Conservation (phyloP, 2,113 vertebrate species). For the Rallus limicola region DNA sequence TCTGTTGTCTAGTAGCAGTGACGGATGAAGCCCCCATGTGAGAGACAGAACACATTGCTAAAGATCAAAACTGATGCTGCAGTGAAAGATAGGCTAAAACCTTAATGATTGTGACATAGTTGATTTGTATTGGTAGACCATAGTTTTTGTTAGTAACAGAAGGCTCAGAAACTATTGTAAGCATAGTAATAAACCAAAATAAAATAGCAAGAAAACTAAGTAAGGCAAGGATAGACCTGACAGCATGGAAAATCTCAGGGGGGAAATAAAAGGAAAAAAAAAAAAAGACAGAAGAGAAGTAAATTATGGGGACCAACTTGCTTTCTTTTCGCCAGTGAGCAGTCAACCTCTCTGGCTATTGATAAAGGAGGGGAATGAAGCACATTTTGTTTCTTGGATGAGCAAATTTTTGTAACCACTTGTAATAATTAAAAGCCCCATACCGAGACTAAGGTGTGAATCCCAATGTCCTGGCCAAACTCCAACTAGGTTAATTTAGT, state of each 20-base stretch:
- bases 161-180: not conserved
- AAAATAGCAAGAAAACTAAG: not conserved
- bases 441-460: not conserved
- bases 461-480: not conserved
- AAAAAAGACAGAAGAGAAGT: not conserved
- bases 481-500: constrained; percentile 7
- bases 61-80: not conserved
- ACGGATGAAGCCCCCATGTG: not conserved
- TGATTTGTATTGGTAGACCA: not conserved
- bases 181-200: not conserved
- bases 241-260: not conserved
- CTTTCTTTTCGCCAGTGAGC: not conserved
- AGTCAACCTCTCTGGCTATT: not conserved
- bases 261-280: not conserved
- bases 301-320: not conserved
- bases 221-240: not conserved
- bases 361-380: not conserved
- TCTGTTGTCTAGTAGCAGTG: not conserved
- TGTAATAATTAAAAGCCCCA: not conserved
- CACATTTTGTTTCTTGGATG: not conserved
- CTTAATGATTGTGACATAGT: not conserved
- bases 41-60: not conserved
- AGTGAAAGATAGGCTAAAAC: not conserved
- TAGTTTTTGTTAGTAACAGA: not conserved
- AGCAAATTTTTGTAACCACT: not conserved